Conservation (phyloP, 2,113 vertebrate species). For the Colossoma macropomum region DNA sequence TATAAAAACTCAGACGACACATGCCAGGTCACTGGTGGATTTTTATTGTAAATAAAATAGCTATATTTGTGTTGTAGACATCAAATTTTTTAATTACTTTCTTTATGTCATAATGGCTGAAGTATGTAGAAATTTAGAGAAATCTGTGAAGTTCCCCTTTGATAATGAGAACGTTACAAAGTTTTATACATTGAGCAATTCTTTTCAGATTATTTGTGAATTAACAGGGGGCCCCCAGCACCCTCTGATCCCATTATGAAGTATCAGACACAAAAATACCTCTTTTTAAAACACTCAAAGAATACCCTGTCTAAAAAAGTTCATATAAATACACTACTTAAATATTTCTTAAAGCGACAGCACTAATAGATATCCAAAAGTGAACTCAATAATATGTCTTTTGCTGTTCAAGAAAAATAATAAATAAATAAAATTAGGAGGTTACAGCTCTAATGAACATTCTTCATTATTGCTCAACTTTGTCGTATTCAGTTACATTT, state of each 20-base stretch:
- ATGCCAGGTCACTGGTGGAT: too few relatives aligned
- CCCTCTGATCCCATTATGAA: neutral
- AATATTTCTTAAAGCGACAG: conserved; percentile 4
- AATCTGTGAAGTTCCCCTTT: too few relatives aligned
- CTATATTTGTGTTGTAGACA: too few relatives aligned
- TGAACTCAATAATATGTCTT: neutral
- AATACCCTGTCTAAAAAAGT: conserved; percentile 2
- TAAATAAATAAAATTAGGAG: neutral
- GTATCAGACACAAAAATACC: conserved; percentile 3
- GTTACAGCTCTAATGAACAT: neutral
- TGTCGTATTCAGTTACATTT: conserved; percentile 2
- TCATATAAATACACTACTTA: conserved; percentile 24
- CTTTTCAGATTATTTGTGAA: neutral
- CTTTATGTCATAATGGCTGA: too few relatives aligned
- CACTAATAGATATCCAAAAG: too few relatives aligned
- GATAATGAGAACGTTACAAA: too few relatives aligned
- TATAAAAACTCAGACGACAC: too few relatives aligned
- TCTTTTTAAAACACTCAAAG: neutral
- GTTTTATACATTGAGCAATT: neutral
- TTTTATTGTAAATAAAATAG: too few relatives aligned
- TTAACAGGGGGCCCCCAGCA: neutral
- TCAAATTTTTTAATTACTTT: too few relatives aligned
- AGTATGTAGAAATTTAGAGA: too few relatives aligned
- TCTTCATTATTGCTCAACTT: neutral
- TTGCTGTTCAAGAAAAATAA: neutral